Percentiles rank a stretch among this genome's conserved stretches.
These are phyloP conservation scores for Calosoma granatense DNA, from an alignment of 1,140 invertebrate genomes.

Conservation along the genomic window DNA sequence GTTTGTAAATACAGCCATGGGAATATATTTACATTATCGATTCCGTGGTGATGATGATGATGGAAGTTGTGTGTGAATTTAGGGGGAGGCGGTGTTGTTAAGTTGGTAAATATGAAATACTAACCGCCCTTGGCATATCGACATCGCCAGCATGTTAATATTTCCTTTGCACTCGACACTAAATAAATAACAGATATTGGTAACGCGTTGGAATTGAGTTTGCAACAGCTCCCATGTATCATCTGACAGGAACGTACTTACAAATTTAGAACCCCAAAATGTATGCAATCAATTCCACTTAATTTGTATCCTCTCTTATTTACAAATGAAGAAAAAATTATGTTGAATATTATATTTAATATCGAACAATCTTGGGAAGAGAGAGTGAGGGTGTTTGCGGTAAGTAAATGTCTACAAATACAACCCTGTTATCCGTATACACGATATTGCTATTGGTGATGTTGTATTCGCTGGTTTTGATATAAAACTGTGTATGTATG, in stretches of 20 bases:
- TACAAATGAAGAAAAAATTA: too few relatives aligned
- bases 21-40: too few relatives aligned
- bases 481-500: not conserved
- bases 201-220: not conserved
- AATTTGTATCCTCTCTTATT: too few relatives aligned
- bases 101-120: constrained; percentile 25
- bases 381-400: too few relatives aligned
- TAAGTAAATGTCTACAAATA: too few relatives aligned
- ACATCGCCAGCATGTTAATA: constrained; percentile 20
- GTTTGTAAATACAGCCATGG: too few relatives aligned
- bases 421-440: not conserved
- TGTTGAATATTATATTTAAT: too few relatives aligned
- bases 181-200: not conserved
- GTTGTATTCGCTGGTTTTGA: not conserved
- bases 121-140: constrained; percentile 18
- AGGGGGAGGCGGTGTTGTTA: constrained; percentile 19
- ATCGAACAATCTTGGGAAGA: too few relatives aligned
- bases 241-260: too few relatives aligned
- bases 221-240: not conserved
- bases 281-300: too few relatives aligned
- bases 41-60: too few relatives aligned
- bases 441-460: not conserved
- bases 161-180: constrained; percentile 10
- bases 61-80: constrained; percentile 11
- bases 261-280: too few relatives aligned